Base-by-base conservation (phyloP, 2,797 vertebrate species). In the Momotus momota region DNA sequence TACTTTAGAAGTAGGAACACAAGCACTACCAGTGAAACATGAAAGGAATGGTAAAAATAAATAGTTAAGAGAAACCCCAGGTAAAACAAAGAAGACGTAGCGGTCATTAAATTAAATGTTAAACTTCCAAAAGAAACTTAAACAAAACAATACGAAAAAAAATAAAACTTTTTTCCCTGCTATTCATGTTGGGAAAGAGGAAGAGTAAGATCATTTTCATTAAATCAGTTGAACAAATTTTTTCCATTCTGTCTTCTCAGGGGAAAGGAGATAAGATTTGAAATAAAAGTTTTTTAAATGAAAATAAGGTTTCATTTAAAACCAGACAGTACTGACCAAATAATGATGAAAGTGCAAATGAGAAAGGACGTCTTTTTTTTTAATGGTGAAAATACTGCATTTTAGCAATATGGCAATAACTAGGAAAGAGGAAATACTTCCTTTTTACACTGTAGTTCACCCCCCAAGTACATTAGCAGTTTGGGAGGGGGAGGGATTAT, bases 101-200 rank as follows among this genome's bases (percentile, higher is more conserved):
- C 6, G 3, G 3, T 64, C 19, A 62, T 35, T 11, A 86, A 78
- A 86, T 35, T 48, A 46, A 69, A 60, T 20, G 7, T 48, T 66
- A 57, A 48, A 57, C 5, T 69, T 81, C 9, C 12, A 48, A 57
- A 77, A 61, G 9, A 40, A 71, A 40, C 5, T n/a, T 81, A 13
- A 88, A 67, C 41, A 66, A 72, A 81, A 18, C 2, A 41, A 7
- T 8, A 33, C 7, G 3, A 1, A 12, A 35, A 40, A 65, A 38
- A 45, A 14, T 6, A 1, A 7, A n/a, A 35, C 1, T 4, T 7
- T n/a, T 70, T 45, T 8, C 27, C 8, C 15, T 29, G 14, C 0
- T 57, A 60, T 65, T 70, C 3, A 1, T 67, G 3, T 8, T 38
- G 12, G 19, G 11, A 91, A 89, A 86, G 6, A 43, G 0, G 2